A percentile compares a stretch with the other conserved stretches of the same genome.
These are phyloP conservation scores for Pangasianodon hypophthalmus DNA, from an alignment of 2,113 vertebrate genomes.

Conservation along the genomic window DNA sequence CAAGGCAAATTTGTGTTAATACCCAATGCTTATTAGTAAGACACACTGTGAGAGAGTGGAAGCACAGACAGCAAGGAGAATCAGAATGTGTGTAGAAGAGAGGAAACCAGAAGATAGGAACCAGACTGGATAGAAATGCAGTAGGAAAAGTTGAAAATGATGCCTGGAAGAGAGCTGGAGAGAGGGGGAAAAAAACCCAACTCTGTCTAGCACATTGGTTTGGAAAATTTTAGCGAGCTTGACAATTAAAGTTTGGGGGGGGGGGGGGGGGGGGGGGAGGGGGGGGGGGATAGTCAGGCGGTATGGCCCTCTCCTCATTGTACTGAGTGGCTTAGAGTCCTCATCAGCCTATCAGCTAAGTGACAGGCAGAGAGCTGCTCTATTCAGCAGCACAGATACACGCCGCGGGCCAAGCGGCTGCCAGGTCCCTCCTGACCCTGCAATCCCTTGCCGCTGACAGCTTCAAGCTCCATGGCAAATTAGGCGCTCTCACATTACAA, in stretches of 20 bases:
- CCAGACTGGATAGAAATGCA: constrained; percentile 64
- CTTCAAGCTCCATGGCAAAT: constrained; percentile 99
- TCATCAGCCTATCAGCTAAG: constrained; percentile 99
- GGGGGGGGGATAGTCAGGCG: constrained; percentile 78
- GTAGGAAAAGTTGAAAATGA: constrained; percentile 44
- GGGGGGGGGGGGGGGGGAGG: constrained; percentile 28
- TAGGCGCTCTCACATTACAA: constrained; percentile 99
- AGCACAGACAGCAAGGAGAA: constrained; percentile 58
- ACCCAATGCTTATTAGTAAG: constrained; percentile 77
- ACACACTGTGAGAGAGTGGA: constrained; percentile 62
- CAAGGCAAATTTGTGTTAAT: constrained; percentile 77
- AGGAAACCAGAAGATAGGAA: constrained; percentile 64
- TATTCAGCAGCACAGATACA: constrained; percentile 99
- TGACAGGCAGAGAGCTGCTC: constrained; percentile 99
- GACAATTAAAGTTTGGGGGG: constrained; percentile 86
- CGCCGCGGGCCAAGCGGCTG: constrained; percentile 99
- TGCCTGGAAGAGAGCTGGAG: constrained; percentile 38
- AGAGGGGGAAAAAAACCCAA: constrained; percentile 53
- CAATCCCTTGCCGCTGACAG: constrained; percentile 99
- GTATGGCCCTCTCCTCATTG: constrained; percentile 96
- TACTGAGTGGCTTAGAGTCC: constrained; percentile 99
- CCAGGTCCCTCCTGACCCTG: constrained; percentile 99
- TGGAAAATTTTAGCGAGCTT: constrained; percentile 94
- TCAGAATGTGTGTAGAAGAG: constrained; percentile 58
- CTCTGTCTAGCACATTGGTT: constrained; percentile 82